Evolutionary conservation across 2,888 invertebrate genomes (phyloP), one percentile per base, ranked within the genome.

Genomic region (Clunio marinus): DNA sequence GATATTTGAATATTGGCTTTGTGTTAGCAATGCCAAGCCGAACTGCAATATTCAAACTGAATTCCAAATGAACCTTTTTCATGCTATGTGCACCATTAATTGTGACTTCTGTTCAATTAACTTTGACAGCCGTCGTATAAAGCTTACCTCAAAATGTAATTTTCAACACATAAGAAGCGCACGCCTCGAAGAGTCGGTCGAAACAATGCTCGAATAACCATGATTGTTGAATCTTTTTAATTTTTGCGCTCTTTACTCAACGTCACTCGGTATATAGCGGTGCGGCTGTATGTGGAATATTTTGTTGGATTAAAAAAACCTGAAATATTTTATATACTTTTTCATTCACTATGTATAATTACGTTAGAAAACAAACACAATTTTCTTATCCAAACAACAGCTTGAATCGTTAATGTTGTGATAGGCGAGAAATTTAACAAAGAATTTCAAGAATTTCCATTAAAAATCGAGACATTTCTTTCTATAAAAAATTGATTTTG

Each of bases 341-440:
- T 27, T 22, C 37, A 60, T 37, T 37, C 17, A 46, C 63, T 63
- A 63, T 63, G 63, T 46, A 63, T 63, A 63, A 63, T 63, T 63
- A 60, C 35, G 46, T 63, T 63, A 27, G 45, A 63, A 63, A 63
- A 63, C 63, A 63, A 63, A 63, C 13, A 62, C 28, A 25, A 63
- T 63, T 63, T 63, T 15, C 63, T 63, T 63, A 63, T 41, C 63
- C 63, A 63, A 63, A 63, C 46, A 63, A 28, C 32, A n/a, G n/a
- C n/a, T n/a, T n/a, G n/a, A n/a, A n/a, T n/a, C n/a, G n/a, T n/a
- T n/a, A n/a, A n/a, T n/a, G n/a, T n/a, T n/a, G 51, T 51, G 51
- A 5, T 17, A 2, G 20, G 7, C 35, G 7, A 32, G 7, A 32
- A 32, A 32, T 8, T 8, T 8, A 5, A 13, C 35, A 8, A 32